Evolutionary conservation across 2,797 vertebrate species (phyloP).

Genomic region (Calcarius lapponicus): DNA sequence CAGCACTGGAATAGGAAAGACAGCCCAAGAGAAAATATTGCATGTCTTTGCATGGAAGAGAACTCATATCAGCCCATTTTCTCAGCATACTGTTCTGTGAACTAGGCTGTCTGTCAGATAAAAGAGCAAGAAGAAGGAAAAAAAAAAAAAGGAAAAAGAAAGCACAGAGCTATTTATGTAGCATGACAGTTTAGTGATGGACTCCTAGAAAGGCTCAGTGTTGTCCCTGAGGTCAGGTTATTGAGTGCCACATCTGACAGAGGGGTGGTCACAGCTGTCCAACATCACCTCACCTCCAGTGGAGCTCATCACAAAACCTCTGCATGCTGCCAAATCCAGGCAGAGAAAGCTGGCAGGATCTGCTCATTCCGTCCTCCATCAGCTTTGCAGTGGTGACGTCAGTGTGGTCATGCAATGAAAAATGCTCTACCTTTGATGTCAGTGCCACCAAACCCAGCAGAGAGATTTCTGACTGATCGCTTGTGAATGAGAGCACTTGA

Average conservation of each 20-base stretch:
- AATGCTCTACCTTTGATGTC: background rate
- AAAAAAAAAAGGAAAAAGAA: no score
- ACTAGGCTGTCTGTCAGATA: background rate
- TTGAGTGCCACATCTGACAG: background rate
- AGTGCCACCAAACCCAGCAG: background rate
- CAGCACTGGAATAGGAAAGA: background rate
- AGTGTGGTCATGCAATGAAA: background rate
- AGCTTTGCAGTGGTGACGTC: background rate
- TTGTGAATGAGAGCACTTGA: background rate
- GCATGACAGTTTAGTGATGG: background rate
- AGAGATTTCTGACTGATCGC: background rate
- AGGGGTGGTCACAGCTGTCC: background rate
- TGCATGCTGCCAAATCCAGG: background rate
- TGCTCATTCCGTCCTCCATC: background rate
- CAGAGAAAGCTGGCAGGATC: background rate
- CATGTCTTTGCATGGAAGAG: background rate
- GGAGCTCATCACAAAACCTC: background rate
- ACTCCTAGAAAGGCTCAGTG: background rate
- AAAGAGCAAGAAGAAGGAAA: background rate
- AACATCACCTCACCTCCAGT: background rate
- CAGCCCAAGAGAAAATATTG: background rate
- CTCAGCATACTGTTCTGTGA: background rate
- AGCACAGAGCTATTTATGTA: background rate
- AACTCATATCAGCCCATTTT: background rate
- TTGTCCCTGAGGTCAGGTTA: background rate